Base-by-base conservation (phyloP, 2,113 vertebrate species). In the Stigmatopora nigra region DNA sequence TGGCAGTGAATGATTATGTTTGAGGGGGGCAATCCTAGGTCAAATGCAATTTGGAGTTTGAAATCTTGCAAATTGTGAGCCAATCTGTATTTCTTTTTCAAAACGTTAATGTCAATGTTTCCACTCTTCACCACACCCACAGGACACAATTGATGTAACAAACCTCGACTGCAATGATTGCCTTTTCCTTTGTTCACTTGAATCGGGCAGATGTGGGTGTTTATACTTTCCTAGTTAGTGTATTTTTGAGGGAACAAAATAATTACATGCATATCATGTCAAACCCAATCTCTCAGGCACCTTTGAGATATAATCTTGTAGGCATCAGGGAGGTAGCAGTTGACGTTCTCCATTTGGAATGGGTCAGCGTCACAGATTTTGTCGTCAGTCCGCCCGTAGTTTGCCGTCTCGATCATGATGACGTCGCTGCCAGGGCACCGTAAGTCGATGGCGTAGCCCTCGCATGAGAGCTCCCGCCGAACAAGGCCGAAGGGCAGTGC, bases 291-390 rank as follows among this genome's bases (percentile, higher is more conserved):
- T 31, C 53, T 31, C 53, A 56, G 22, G 25, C 93, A 98, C 97
- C 97, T 97, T 89, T 97, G 95, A 81, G 96, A 97, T 93, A 97
- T 97, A 77, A 98, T 98, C 92, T 98, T 99, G 91, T 97, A 97
- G 87, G 97, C 97, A 3, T 98, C 97, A 68, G 97, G 95, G 86
- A 98, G 97, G 91, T 97, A 98, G 89, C 97, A 99, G 81, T 98
- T 94, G 71, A 93, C 93, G 77, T 99, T 99, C 87, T 99, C 96
- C 97, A 99, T 99, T 90, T 98, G 97, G 92, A 98, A 97, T 0
- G 95, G 94, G 88, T 99, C 97, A 56, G 97, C 97, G 73, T 98
- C 97, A 67, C 97, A 99, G 78, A 99, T 98, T 91, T 98, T 98
- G 92, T 98, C 93, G 5, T 99, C 97, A 19, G 97, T 99, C 49